Base-by-base conservation (phyloP, 2,797 vertebrate genomes). In the Periophthalmus magnuspinnatus region DNA sequence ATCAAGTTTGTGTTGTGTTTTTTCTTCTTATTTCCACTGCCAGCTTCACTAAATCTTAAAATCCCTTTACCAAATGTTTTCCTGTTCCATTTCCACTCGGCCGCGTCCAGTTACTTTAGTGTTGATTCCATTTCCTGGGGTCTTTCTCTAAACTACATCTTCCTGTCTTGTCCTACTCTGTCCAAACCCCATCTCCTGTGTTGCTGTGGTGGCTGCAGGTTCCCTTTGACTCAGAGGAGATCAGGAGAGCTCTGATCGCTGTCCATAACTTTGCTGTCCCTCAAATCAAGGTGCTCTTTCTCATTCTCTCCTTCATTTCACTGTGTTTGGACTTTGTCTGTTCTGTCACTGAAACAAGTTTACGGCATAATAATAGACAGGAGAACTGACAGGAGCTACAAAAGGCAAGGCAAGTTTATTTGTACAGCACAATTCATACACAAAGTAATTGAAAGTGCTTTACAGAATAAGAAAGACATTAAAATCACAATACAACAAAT, bases 231-330 rank as follows among this genome's bases (percentile, higher is more conserved):
- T 79, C 81, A 6, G 92, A 94, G 84, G 91, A 92, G 81, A 92
- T 93, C 69, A 93, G 92, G 74, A 90, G 88, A 80, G 90, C 92
- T 90, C 89, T 94, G 79, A 92, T 94, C 55, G 88, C 92, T 67
- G 92, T 93, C 84, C 90, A 92, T 90, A 88, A 89, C 82, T 93
- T 93, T 90, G 90, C 88, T 78, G 82, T 92, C 70, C 92, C 93
- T 83, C 89, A 93, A 75, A 93, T 94, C 67, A 94, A 94, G 92
- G 92, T 93, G 91, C 85, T 88, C 52, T 70, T 68, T 68, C 28
- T 83, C 77, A 72, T 78, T 81, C 68, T 68, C 63, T 86, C 36
- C 58, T 60, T n/a, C 63, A 50, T 74, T 19, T 69, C 81, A 73
- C 73, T 61, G 32, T 79, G 59, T 77, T 71, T 75, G 21, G 45